Percentiles rank a stretch among this genome's conserved stretches.
Conservation (phyloP, 2,113 vertebrate species). For the Channa maculata region DNA sequence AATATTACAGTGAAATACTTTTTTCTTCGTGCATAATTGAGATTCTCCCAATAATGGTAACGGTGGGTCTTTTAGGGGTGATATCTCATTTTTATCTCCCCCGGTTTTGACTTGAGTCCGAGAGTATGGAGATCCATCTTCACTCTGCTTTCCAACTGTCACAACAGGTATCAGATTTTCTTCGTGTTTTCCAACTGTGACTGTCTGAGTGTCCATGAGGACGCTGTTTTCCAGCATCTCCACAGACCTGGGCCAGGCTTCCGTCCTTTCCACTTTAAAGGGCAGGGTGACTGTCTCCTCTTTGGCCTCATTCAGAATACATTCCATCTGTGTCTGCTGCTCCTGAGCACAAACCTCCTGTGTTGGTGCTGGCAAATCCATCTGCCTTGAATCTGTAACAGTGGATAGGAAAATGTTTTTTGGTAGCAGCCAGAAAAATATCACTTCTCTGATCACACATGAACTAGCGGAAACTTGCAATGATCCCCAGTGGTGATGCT, state of each 20-base stretch:
- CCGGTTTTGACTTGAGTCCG: background rate
- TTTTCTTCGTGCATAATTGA: background rate
- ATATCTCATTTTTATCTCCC: background rate
- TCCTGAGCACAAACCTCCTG: conserved; percentile 35
- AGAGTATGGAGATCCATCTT: background rate
- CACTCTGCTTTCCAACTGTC: background rate
- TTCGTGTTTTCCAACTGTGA: background rate
- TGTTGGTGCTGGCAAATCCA: conserved; percentile 28
- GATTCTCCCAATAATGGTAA: background rate
- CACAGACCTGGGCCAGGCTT: conserved; percentile 3
- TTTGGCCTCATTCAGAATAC: conserved; percentile 4
- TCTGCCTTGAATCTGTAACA: conserved; percentile 51
- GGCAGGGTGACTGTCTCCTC: conserved; percentile 9
- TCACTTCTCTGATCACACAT: too few species aligned
- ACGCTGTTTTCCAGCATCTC: background rate
- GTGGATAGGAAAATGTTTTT: conserved; percentile 51
- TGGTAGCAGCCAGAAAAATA: too few species aligned
- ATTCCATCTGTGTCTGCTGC: conserved; percentile 11
- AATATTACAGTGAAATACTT: too few species aligned
- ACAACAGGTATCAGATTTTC: background rate
- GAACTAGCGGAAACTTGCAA: too few species aligned
- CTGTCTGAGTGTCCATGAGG: background rate
- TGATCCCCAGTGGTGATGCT: too few species aligned
- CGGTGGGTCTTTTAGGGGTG: background rate
- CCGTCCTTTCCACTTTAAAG: conserved; percentile 3